Evolutionary conservation across 2,888 invertebrate genomes (phyloP).

Genomic region (Nephrotoma guestfalica): DNA sequence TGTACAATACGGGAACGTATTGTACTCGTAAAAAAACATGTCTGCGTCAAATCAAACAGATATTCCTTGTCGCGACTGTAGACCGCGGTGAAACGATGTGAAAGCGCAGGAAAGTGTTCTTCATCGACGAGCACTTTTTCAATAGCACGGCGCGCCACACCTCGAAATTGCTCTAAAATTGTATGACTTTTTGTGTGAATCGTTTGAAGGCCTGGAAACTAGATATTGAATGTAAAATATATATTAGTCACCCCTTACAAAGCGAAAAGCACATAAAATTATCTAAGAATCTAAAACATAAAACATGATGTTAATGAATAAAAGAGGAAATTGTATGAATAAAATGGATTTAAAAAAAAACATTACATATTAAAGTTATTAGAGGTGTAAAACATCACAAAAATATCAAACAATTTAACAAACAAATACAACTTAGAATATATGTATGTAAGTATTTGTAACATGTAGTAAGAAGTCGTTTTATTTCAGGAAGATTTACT

Average conservation of each 20-base stretch:
- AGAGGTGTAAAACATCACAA: background rate
- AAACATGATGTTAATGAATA: background rate
- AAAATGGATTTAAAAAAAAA: background rate
- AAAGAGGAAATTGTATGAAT: background rate
- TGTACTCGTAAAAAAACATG: constrained; percentile 75
- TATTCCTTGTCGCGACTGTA: constrained; percentile 87
- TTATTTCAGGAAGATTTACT: background rate
- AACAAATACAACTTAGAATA: background rate
- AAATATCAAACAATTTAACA: background rate
- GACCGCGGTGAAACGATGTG: constrained; percentile 71
- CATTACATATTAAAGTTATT: background rate
- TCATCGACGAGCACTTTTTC: constrained; percentile 44
- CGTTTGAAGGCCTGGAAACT: constrained; percentile 40
- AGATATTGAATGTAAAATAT: constrained; percentile 1
- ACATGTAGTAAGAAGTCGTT: background rate
- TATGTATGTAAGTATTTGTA: background rate
- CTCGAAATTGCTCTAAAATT: constrained; percentile 24
- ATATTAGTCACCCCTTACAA: background rate
- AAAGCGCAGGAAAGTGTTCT: constrained; percentile 56
- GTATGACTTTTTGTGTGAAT: constrained; percentile 38
- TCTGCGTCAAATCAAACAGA: constrained; percentile 69
- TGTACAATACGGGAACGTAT: constrained; percentile 80
- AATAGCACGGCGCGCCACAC: constrained; percentile 9
- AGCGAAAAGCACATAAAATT: background rate
- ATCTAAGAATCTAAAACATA: background rate